A percentile compares a stretch with the other conserved stretches of the same genome.
These are phyloP conservation scores for Cyanoderma ruficeps DNA, from an alignment of 2,113 vertebrate species.

Conservation along the genomic window DNA sequence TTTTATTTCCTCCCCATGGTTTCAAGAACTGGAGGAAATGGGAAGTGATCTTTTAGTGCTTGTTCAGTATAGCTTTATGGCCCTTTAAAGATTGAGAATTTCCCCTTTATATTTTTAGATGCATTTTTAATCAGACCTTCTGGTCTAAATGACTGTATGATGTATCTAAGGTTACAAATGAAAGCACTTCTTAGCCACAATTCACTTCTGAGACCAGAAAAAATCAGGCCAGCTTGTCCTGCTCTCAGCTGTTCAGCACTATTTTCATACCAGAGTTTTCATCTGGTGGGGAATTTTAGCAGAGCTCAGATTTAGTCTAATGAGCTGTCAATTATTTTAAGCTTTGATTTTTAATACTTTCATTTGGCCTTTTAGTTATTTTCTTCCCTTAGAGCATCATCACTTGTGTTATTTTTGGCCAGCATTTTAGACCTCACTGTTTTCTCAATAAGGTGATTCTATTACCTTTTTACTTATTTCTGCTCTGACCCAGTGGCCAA, in stretches of 20 bases:
- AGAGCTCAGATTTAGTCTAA: conserved; percentile 40
- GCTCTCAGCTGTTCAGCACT: conserved; percentile 35
- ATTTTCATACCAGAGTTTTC: conserved; percentile 51
- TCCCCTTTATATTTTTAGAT: not conserved
- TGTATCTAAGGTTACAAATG: not conserved
- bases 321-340: conserved; percentile 59
- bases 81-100: not conserved
- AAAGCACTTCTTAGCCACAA: not conserved
- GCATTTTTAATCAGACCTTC: conserved; percentile 20
- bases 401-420: conserved; percentile 25
- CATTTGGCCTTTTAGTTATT: conserved; percentile 18
- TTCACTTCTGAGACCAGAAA: conserved; percentile 1
- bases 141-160: not conserved
- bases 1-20: not conserved
- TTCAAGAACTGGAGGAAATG: not conserved
- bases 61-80: not conserved
- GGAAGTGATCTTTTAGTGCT: not conserved
- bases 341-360: conserved; percentile 21
- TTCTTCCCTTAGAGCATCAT: conserved; percentile 18
- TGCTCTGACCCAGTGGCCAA: not conserved
- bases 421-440: not conserved
- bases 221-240: conserved; percentile 56
- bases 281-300: conserved; percentile 22
- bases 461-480: not conserved
- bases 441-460: not conserved